These are phyloP conservation scores for Atta texana DNA, from an alignment of 1,140 invertebrate genomes.

Conservation along the genomic window DNA sequence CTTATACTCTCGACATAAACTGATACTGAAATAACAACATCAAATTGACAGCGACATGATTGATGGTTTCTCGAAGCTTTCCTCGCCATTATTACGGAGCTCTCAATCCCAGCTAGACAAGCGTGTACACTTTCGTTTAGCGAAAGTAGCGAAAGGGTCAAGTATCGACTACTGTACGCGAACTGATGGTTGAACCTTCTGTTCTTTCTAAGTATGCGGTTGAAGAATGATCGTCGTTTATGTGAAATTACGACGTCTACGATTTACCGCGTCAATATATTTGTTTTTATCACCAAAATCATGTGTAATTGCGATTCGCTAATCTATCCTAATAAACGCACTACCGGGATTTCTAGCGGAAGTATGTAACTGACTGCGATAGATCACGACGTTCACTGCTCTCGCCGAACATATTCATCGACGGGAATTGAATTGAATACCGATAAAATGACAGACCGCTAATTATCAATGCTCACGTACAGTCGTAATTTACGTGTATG, in stretches of 20 bases:
- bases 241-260: not conserved
- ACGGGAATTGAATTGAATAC: slow-evolving; percentile 21
- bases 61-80: slow-evolving; percentile 32
- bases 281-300: not conserved
- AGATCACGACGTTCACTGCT: not conserved
- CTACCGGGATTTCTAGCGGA: slow-evolving; percentile 39
- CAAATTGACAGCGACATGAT: slow-evolving; percentile 40
- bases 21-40: slow-evolving; percentile 28
- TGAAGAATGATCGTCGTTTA: slow-evolving; percentile 30
- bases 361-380: not conserved
- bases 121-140: slow-evolving; percentile 45
- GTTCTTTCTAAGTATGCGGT: not conserved
- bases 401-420: not conserved
- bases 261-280: not conserved
- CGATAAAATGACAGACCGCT: slow-evolving; percentile 40
- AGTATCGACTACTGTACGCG: slow-evolving; percentile 37
- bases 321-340: slow-evolving; percentile 7
- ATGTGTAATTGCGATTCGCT: slow-evolving; percentile 15
- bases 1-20: slow-evolving; percentile 11
- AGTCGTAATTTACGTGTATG: slow-evolving; percentile 12
- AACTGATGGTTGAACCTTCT: not conserved
- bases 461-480: slow-evolving; percentile 29
- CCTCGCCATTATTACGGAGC: slow-evolving; percentile 32
- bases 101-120: slow-evolving; percentile 50
- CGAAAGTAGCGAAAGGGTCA: slow-evolving; percentile 51